Conservation (phyloP, 2,797 vertebrate species). For the Brachyrhaphis roseni region DNA sequence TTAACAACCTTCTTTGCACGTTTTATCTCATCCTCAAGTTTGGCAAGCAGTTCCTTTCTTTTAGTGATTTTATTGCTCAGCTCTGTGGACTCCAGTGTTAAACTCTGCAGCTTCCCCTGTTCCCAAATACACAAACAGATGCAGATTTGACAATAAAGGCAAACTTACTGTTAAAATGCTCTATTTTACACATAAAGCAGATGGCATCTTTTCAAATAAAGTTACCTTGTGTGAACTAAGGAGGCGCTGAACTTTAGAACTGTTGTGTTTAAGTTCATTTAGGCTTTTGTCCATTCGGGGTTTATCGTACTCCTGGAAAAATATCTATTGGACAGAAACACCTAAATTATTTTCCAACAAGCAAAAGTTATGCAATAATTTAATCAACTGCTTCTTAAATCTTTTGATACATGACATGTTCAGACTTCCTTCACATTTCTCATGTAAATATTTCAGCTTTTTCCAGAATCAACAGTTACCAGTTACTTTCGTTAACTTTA, state of each 20-base stretch:
- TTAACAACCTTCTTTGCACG: constrained; percentile 33
- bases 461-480: neutral
- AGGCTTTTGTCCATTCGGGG: constrained; percentile 21
- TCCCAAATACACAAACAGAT: neutral
- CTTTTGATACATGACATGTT: neutral
- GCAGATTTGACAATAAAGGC: neutral
- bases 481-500: neutral
- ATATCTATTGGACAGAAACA: constrained; percentile 25
- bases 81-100: constrained; percentile 39
- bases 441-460: neutral
- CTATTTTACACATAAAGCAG: neutral
- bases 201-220: neutral
- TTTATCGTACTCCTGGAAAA: constrained; percentile 45
- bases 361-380: neutral
- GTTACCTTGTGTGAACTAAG: constrained; percentile 64
- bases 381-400: no score
- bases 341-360: neutral
- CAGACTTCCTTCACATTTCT: neutral
- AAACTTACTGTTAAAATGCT: neutral
- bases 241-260: constrained; percentile 38
- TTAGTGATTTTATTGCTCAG: constrained; percentile 55
- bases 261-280: constrained; percentile 41
- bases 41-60: constrained; percentile 41
- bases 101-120: constrained; percentile 63
- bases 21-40: constrained; percentile 35